Percentiles rank a stretch among this genome's conserved stretches.
Evolutionary conservation across 2,113 vertebrate genomes (phyloP).

Genomic region (Myiagra hebetior): DNA sequence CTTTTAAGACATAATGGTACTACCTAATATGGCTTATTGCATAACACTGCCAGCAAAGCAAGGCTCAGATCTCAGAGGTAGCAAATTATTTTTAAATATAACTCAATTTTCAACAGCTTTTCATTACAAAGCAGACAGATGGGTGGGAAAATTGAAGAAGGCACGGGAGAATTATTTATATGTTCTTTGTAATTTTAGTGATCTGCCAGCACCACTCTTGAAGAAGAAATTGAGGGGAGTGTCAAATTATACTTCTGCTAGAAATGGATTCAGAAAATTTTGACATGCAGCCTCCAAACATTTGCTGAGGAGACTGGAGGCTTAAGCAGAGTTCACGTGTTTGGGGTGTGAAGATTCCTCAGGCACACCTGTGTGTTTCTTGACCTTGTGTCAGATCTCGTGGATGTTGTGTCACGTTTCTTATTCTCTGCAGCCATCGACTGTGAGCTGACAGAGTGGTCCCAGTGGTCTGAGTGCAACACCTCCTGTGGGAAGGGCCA

Average conservation of each 20-base stretch:
- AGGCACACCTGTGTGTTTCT: neutral
- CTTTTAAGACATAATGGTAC: neutral
- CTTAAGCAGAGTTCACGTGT: neutral
- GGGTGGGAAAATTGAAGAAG: neutral
- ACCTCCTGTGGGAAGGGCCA: constrained; percentile 98
- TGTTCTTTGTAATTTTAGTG: neutral
- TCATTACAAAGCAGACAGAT: neutral
- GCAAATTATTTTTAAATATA: neutral
- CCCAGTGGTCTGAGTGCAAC: constrained; percentile 96
- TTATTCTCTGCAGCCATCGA: constrained; percentile 78
- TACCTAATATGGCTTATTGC: neutral
- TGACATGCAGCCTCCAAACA: neutral
- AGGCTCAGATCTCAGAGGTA: neutral
- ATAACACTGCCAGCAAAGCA: neutral
- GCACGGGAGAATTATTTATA: neutral
- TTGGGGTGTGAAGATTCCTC: neutral
- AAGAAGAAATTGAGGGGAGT: neutral
- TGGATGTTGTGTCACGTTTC: neutral
- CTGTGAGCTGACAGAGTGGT: constrained; percentile 91
- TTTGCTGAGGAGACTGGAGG: neutral
- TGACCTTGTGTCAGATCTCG: neutral
- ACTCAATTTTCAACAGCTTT: constrained; percentile 1
- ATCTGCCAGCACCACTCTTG: neutral
- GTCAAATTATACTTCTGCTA: neutral
- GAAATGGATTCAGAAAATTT: neutral